phyloP scores from a whole-genome alignment of 2,113 vertebrate species.

The Albula goreensis region DNA sequence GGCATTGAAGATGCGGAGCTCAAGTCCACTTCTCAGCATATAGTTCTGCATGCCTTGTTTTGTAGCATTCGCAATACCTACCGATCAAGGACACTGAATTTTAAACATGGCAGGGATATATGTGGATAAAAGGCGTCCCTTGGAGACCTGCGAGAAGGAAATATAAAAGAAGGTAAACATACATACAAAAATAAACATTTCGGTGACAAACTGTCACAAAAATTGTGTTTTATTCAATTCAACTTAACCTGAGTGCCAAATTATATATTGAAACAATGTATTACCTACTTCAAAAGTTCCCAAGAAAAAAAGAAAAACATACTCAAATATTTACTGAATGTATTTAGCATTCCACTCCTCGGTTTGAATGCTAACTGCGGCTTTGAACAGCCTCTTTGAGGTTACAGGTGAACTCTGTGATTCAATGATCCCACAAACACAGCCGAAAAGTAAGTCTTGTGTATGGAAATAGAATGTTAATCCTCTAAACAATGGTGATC shows the following conservation, averaged over 20 bases:
- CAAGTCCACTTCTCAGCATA: background rate
- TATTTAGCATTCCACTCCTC: slow-evolving; percentile 43
- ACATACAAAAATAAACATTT: slow-evolving; percentile 26
- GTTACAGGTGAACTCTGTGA: slow-evolving; percentile 54
- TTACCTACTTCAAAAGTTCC: slow-evolving; percentile 23
- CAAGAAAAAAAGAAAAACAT: slow-evolving; percentile 8
- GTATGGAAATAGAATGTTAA: slow-evolving; percentile 62
- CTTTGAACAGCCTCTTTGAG: slow-evolving; percentile 50
- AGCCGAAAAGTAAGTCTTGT: slow-evolving; percentile 44
- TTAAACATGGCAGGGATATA: slow-evolving; percentile 29
- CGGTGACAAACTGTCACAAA: slow-evolving; percentile 9
- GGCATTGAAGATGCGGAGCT: background rate
- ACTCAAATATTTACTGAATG: slow-evolving; percentile 32
- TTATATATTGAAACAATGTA: slow-evolving; percentile 10
- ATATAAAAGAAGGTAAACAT: slow-evolving; percentile 27
- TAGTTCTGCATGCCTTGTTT: background rate
- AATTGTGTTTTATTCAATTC: slow-evolving; percentile 14
- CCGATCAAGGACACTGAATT: slow-evolving; percentile 33
- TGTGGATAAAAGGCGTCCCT: slow-evolving; percentile 31
- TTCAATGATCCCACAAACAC: slow-evolving; percentile 52
- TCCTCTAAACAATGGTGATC: slow-evolving; percentile 59
- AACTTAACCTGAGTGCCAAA: slow-evolving; percentile 16
- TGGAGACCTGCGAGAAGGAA: slow-evolving; percentile 21
- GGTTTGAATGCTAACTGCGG: slow-evolving; percentile 43
- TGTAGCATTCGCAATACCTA: slow-evolving; percentile 21